Base-by-base conservation (phyloP, 2,113 vertebrate species). In the Formicarius rufipectus region DNA sequence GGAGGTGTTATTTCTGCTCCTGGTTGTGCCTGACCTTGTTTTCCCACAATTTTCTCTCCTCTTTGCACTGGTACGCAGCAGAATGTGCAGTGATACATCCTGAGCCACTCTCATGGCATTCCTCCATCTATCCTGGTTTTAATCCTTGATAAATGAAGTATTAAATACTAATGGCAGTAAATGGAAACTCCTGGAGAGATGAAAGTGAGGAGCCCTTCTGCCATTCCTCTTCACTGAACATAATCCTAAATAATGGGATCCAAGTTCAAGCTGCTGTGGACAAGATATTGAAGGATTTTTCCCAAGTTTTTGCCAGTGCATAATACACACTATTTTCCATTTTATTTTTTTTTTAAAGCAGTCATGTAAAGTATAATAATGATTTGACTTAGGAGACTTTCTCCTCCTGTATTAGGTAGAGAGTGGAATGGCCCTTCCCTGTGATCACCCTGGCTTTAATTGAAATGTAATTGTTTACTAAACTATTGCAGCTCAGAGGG, bases 391-490 rank as follows among this genome's bases (percentile, higher is more conserved):
- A 66, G 55, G 66, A 69, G 40, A 59, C 74, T 87, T 89, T 95
- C 45, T 84, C 67, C 52, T 84, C 53, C n/a, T 85, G n/a, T 63
- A n/a, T 55, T 55, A 50, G 63, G 59, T 31, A 37, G 74, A 81
- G 91, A 94, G 68, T 35, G n/a, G 67, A 87, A 64, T 39, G 78
- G 60, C 69, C 39, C 52, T 94, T 95, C 71, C 92, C 92, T 58
- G 7, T 18, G 74, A 95, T 92, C 84, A 60, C 74, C 79, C 89
- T 7, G 0, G 84, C 89, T 97, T 95, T 97, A 97, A 97, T 87
- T 86, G 95, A 95, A 96, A 87, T 90, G 93, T 93, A 91, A 95
- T 95, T 97, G 96, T 96, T 97, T 96, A 95, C 94, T 82, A 95
- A 97, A 94, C 88, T 55, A 50, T 89, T 90, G 84, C 87, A 85